These are phyloP conservation scores for Poeciliopsis prolifica DNA, from an alignment of 2,113 vertebrate species.

Conservation along the genomic window DNA sequence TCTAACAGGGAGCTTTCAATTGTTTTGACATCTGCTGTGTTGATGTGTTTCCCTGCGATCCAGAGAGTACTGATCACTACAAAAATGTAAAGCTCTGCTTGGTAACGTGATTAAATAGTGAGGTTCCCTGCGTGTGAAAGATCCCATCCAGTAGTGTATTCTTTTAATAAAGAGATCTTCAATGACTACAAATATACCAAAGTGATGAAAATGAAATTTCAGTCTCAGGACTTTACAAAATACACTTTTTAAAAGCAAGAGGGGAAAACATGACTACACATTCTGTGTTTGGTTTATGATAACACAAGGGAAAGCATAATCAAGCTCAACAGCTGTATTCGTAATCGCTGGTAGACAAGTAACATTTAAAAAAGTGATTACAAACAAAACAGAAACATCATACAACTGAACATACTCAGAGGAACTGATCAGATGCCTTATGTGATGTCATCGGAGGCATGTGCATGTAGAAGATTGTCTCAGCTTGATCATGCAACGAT, in stretches of 20 bases:
- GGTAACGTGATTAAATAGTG: neutral
- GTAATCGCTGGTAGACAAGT: too few relatives aligned
- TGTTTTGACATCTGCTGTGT: conserved; percentile 11
- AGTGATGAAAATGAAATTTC: neutral
- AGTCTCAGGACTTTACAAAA: too few relatives aligned
- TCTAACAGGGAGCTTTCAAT: neutral
- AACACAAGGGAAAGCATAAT: neutral
- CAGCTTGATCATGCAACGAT: neutral
- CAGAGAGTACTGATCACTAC: neutral
- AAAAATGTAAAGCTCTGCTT: conserved; percentile 5
- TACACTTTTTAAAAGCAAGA: neutral
- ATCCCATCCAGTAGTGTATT: neutral
- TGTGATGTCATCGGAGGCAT: neutral
- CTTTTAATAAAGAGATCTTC: neutral
- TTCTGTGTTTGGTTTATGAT: neutral
- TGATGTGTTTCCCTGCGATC: conserved; percentile 5
- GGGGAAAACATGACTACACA: neutral
- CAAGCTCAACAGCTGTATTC: neutral
- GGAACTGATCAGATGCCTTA: neutral
- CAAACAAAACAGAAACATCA: too few relatives aligned
- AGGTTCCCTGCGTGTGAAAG: neutral
- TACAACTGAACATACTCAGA: too few relatives aligned
- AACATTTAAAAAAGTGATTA: too few relatives aligned
- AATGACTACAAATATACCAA: neutral
- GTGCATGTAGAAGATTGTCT: neutral